Base-by-base conservation (phyloP, 1,140 invertebrate species). In the Psilanteris sp. region DNA sequence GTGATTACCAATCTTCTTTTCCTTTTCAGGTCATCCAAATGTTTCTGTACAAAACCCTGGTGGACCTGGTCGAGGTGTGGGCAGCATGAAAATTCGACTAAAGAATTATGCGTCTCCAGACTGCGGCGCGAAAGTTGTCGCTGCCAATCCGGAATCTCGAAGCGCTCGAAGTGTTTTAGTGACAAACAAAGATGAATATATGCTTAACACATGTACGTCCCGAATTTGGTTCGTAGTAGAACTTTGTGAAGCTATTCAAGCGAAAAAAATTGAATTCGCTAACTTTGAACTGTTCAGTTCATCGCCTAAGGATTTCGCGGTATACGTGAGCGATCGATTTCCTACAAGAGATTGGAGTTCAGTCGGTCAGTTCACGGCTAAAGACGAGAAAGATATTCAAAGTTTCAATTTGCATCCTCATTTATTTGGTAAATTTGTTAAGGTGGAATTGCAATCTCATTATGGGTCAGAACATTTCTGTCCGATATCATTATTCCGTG, bases 271-370 rank as follows among this genome's bases (percentile, higher is more conserved):
- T 64, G 97, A 99, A 79, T 89, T 99, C 46, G 98, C 97, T 6
- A 99, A 99, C 85, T 97, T 98, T 84, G 98, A 99, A 88, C 88
- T 99, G 10, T 99, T 99, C 88, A 99, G 98, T 8, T 99, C 98
- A 0, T 95, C 94, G 8, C 97, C 97, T 2, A 95, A 95, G 85
- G 95, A 97, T 54, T 95, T 99, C 85, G 91, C 92, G 11, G 92
- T 96, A 0, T 95, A 91, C 55, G 93, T 97, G 6, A 96, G 96
- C 79, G 97, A 98, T 88, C 91, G 96, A 31, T 97, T 94, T 87
- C 96, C 97, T 0, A 94, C 94, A 0, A 90, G 97, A 16, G 97
- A 99, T 20, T 99, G 98, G 97, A 92, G 92, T 6, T 90, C 91
- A 37, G 92, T 98, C 9, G 97, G 96, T 1, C 92, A 94, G 44